Evolutionary conservation across 2,888 invertebrate genomes (phyloP).

Genomic region (Pocota personata): DNA sequence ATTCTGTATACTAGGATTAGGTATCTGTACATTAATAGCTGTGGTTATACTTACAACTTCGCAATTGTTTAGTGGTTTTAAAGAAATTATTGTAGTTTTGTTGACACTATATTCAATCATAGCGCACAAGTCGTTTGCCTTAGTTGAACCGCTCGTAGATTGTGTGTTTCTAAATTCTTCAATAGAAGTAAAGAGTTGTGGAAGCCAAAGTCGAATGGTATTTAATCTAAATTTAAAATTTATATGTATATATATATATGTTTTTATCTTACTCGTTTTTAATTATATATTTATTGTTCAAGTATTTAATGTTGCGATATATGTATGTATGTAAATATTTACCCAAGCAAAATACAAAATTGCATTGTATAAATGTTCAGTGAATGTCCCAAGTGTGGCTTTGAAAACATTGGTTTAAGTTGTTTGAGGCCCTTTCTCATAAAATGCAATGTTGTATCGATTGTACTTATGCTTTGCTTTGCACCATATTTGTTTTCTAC

Average conservation of each 20-base stretch:
- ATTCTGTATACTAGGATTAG: no score
- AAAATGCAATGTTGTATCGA: constrained; percentile 74
- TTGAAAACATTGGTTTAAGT: constrained; percentile 86
- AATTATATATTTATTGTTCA: not conserved
- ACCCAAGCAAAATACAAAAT: constrained; percentile 88
- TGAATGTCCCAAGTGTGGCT: constrained; percentile 86
- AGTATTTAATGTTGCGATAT: not conserved
- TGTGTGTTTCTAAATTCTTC: constrained; percentile 82
- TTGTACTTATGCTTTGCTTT: constrained; percentile 27
- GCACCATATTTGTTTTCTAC: constrained; percentile 72
- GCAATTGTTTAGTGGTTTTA: constrained; percentile 77
- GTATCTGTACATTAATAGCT: no score
- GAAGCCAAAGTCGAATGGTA: constrained; percentile 93
- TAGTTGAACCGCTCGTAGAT: constrained; percentile 73
- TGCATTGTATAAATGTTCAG: constrained; percentile 87
- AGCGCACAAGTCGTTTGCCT: constrained; percentile 78
- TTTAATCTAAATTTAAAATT: constrained; percentile 86
- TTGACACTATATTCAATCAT: constrained; percentile 81
- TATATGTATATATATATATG: no score
- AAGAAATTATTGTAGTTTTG: constrained; percentile 76
- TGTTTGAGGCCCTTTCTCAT: constrained; percentile 86
- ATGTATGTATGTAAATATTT: constrained; percentile 77
- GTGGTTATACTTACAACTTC: constrained; percentile 77
- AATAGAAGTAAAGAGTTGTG: constrained; percentile 91
- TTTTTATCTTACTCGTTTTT: no score